Conservation (phyloP, 1,140 invertebrate genomes). For the Cydia strobilella region DNA sequence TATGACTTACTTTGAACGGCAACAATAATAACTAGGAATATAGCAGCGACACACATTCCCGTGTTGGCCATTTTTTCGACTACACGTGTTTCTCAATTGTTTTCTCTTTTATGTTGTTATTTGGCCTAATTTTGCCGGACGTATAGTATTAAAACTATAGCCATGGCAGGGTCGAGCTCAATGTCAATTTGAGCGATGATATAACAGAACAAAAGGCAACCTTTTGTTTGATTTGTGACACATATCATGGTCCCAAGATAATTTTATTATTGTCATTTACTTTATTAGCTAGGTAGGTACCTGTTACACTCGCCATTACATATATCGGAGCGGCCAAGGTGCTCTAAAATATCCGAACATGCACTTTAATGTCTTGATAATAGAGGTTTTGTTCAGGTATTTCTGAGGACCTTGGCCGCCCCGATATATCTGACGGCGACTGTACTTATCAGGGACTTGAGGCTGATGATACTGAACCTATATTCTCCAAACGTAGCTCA, state of each 20-base stretch:
- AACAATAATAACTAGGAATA: neutral
- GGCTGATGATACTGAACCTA: no score
- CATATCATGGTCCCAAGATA: neutral
- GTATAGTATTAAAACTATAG: slow-evolving; percentile 1
- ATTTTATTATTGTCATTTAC: neutral
- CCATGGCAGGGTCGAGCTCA: slow-evolving; percentile 12
- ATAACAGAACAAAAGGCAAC: neutral
- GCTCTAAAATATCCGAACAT: no score
- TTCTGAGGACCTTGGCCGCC: no score
- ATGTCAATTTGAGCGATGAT: slow-evolving; percentile 3
- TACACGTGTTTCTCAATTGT: neutral
- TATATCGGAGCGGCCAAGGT: no score
- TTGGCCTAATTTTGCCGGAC: slow-evolving; percentile 22
- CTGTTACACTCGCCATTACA: no score
- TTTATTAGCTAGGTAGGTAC: no score
- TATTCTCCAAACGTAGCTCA: no score
- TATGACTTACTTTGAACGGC: slow-evolving; percentile 5
- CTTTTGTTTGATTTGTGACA: neutral
- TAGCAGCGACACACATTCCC: neutral
- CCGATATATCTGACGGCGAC: no score
- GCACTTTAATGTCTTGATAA: no score
- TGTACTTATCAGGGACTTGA: no score
- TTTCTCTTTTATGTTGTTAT: slow-evolving; percentile 1
- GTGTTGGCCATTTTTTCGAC: slow-evolving; percentile 5
- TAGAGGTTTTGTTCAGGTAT: no score